phyloP scores from a whole-genome alignment of 2,113 vertebrate species.

The Rhinogobius similis region DNA sequence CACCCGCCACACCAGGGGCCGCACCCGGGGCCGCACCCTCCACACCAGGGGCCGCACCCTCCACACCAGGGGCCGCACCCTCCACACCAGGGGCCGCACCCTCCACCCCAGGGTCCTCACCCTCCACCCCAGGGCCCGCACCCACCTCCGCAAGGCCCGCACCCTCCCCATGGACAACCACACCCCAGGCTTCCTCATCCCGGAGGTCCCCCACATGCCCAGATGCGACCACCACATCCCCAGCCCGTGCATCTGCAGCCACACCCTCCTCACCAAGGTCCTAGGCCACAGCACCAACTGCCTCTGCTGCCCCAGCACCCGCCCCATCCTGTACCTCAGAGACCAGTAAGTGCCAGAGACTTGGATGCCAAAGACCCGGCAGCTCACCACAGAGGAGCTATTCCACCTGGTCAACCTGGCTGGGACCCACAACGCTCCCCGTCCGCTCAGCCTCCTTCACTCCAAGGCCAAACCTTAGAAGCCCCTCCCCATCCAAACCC shows the following conservation, averaged over 20 bases:
- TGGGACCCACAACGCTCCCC: constrained; percentile 69
- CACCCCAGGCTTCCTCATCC: constrained; percentile 63
- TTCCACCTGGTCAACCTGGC: constrained; percentile 57
- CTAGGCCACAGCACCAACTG: constrained; percentile 71
- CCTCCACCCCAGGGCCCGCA: not conserved
- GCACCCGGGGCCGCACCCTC: not conserved
- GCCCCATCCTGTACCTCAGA: constrained; percentile 80
- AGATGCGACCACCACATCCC: constrained; percentile 71
- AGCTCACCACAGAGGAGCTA: constrained; percentile 63
- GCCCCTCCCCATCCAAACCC: constrained; percentile 77
- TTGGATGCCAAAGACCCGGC: constrained; percentile 91
- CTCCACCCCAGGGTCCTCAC: not conserved
- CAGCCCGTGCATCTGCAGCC: constrained; percentile 74
- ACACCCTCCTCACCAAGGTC: constrained; percentile 65
- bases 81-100: not conserved
- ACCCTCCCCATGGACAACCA: constrained; percentile 27
- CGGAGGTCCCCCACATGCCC: constrained; percentile 63
- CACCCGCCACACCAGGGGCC: not conserved
- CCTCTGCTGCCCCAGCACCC: constrained; percentile 72
- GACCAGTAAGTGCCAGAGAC: constrained; percentile 90
- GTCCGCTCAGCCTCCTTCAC: constrained; percentile 65
- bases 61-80: too few relatives aligned
- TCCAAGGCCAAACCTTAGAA: constrained; percentile 84
- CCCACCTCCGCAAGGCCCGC: not conserved
- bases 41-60: too few relatives aligned